Conservation (phyloP, 2,797 vertebrate genomes). For the Pelochelys cantorii region DNA sequence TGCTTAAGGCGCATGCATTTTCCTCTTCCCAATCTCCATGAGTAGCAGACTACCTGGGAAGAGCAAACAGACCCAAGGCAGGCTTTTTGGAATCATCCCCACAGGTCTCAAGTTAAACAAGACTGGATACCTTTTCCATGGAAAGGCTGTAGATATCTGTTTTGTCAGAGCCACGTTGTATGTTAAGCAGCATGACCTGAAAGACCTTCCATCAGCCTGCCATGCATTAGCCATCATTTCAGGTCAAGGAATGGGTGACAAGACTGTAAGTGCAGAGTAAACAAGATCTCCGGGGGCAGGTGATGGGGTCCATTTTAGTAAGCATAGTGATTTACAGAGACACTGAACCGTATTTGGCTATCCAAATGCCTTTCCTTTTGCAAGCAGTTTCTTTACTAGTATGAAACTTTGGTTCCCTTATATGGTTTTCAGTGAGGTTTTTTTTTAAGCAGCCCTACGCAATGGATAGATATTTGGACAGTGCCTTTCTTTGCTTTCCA, state of each 20-base stretch:
- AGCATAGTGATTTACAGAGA: fast-evolving
- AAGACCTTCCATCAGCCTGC: slow-evolving; percentile 51
- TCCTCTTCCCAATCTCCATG: neutral
- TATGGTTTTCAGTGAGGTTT: neutral
- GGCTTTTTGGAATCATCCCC: neutral
- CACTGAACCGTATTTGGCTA: neutral
- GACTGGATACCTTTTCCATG: neutral
- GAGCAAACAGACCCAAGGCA: fast-evolving
- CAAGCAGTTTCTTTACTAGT: neutral
- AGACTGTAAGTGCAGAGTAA: neutral
- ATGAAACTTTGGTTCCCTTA: neutral
- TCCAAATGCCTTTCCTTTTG: neutral
- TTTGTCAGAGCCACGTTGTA: slow-evolving; percentile 49
- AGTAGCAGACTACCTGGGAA: neutral
- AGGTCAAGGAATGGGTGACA: neutral
- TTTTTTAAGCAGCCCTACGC: neutral
- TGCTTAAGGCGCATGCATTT: fast-evolving
- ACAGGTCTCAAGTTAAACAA: slow-evolving; percentile 7
- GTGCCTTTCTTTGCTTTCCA: neutral
- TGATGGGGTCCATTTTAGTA: fast-evolving
- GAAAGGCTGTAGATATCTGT: neutral
- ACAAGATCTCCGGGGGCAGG: neutral
- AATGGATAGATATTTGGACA: neutral
- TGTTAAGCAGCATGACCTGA: slow-evolving; percentile 34
- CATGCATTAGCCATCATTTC: slow-evolving; percentile 46